Evolutionary conservation across 2,113 vertebrate species (phyloP), one percentile per base, ranked within the genome.

Genomic region (Austrofundulus limnaeus): DNA sequence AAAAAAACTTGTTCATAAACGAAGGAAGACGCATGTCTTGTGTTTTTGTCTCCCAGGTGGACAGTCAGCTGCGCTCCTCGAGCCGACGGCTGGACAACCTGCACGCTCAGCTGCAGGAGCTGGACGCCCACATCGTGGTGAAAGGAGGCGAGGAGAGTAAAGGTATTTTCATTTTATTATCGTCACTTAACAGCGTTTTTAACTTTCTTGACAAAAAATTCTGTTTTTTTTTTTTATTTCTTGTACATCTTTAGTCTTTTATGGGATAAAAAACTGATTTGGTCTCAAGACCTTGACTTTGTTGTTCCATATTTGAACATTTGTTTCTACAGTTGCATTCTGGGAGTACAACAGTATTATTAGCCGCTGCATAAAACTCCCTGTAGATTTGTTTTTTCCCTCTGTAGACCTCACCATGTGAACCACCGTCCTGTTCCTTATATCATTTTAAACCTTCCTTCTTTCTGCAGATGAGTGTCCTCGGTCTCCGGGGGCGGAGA

Each of bases 51-150:
- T 16, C 42, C 0, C 74, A 89, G 88, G 95, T 98, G 59, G 95
- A 95, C 75, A 94, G 90, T 19, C 91, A 95, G 76, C 83, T 98
- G n/a, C 91, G 94, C 2, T 91, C 91, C n/a, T 98, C 96, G 23
- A 95, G 93, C 64, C 86, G 89, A 31, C 93, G 86, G 21, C 89
- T 99, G 83, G 94, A 97, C 47, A 80, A 91, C 15, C 92, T 99
- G 17, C 95, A 97, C 0, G 84, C 82, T 6, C 92, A 97, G 52
- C 94, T 99, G 53, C 94, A 91, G 85, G 94, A 94, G 11, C 94
- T 98, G 48, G 94, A 96, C 0, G 92, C 96, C 12, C 91, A 93
- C 77, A 95, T 98, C 63, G 90, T 96, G 61, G 90, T 95, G 70
- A 95, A 94, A 0, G 90, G 90, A 56, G 92, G 89, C 4, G 91